These are phyloP conservation scores for Sphyrna mokarran DNA, from an alignment of 2,113 vertebrate species.

Conservation along the genomic window DNA sequence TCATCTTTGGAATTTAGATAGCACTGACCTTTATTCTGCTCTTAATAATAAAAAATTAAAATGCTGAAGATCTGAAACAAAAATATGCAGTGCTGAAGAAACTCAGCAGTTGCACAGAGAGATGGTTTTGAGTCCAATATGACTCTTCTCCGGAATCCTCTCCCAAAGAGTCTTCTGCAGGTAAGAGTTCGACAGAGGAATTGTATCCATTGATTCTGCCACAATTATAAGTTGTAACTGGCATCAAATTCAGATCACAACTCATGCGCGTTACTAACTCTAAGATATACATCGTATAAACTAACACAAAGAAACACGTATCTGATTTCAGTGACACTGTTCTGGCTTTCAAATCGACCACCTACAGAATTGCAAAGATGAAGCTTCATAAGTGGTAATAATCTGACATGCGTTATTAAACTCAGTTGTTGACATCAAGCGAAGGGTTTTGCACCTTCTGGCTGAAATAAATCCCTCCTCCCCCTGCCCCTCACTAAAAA, in stretches of 20 bases:
- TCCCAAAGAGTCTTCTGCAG: neutral
- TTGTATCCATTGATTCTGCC: neutral
- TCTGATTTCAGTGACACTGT: neutral
- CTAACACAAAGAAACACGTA: neutral
- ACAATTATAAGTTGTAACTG: neutral
- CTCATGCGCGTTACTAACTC: neutral
- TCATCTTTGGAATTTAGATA: too few relatives aligned
- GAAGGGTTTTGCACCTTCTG: neutral
- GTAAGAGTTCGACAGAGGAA: neutral
- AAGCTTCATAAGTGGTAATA: too few relatives aligned
- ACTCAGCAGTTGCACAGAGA: too few relatives aligned
- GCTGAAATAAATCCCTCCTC: neutral
- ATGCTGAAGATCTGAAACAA: too few relatives aligned
- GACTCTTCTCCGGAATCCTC: too few relatives aligned
- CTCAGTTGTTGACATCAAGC: neutral
- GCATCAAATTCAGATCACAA: neutral
- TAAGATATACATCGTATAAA: neutral
- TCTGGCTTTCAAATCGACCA: neutral
- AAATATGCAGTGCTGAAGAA: too few relatives aligned
- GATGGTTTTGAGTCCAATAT: too few relatives aligned
- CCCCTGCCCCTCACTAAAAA: neutral
- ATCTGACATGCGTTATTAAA: neutral
- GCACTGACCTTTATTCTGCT: too few relatives aligned
- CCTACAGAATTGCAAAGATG: neutral
- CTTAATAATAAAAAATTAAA: too few relatives aligned